Conservation (phyloP, 2,888 invertebrate species). For the Nephrocerus scutellatus region DNA sequence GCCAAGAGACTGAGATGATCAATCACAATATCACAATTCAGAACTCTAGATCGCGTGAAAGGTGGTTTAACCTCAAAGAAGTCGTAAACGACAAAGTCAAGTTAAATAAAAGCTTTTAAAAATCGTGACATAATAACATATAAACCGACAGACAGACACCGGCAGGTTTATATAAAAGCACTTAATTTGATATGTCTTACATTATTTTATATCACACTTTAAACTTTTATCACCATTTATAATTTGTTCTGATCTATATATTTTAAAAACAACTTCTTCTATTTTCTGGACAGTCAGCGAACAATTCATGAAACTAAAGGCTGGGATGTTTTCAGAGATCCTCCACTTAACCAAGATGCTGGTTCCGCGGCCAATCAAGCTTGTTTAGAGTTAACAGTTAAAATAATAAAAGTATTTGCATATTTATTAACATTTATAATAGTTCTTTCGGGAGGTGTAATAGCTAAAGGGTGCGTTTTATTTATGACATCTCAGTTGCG, state of each 20-base stretch:
- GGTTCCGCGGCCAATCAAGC: conserved; percentile 83
- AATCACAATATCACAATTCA: too few relatives aligned
- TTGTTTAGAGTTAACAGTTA: conserved; percentile 78
- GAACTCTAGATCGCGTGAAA: too few relatives aligned
- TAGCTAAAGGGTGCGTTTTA: conserved; percentile 80
- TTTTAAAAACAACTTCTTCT: conserved; percentile 3
- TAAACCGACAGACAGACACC: too few relatives aligned
- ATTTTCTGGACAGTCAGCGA: conserved; percentile 56
- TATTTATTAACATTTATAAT: conserved; percentile 79
- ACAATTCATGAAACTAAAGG: conserved; percentile 83
- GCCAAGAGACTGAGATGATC: too few relatives aligned
- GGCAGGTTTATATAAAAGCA: conserved; percentile 85
- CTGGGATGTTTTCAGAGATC: conserved; percentile 95
- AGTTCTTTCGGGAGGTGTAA: conserved; percentile 76
- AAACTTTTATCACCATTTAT: conserved; percentile 5
- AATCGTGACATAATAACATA: too few relatives aligned
- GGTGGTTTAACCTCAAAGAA: too few relatives aligned
- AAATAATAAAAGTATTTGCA: conserved; percentile 74
- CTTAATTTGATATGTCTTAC: conserved; percentile 53
- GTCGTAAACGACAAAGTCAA: too few relatives aligned
- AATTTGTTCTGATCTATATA: conserved; percentile 2
- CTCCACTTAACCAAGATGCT: conserved; percentile 81
- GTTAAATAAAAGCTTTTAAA: too few relatives aligned
- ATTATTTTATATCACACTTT: conserved; percentile 6
- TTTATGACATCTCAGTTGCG: conserved; percentile 88